Conservation (phyloP, 2,888 invertebrate genomes). For the Coleophora deauratella region DNA sequence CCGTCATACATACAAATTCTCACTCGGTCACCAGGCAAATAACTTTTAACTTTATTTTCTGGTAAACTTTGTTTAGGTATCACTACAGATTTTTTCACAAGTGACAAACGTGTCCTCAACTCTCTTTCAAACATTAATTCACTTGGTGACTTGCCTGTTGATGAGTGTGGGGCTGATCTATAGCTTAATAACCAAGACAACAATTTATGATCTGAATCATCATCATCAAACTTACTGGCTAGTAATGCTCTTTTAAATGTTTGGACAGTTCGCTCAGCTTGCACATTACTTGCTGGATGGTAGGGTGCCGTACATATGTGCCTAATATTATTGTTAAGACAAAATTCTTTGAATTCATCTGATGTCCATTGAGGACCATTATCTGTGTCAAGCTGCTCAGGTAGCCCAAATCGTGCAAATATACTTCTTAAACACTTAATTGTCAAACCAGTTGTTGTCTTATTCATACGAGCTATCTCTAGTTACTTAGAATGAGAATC, state of each 20-base stretch:
- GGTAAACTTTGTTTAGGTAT: no score
- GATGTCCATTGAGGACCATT: constrained; percentile 1
- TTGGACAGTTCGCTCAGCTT: background rate
- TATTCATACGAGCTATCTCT: background rate
- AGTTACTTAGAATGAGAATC: constrained; percentile 6
- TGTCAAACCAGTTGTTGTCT: background rate
- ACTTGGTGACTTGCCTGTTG: no score
- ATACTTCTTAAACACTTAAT: constrained; percentile 1
- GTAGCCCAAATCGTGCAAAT: background rate
- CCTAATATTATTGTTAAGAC: background rate
- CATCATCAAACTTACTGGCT: background rate
- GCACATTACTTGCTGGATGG: background rate
- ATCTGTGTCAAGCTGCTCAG: background rate
- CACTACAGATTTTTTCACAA: no score
- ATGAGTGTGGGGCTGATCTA: background rate
- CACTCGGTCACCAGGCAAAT: no score
- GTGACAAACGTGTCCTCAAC: no score
- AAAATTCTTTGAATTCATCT: background rate
- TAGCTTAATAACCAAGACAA: background rate
- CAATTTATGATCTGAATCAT: background rate
- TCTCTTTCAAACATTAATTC: no score
- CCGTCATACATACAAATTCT: no score
- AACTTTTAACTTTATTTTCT: no score
- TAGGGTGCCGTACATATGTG: background rate
- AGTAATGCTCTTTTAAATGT: background rate